Percentiles rank a stretch among this genome's conserved stretches.
phyloP scores from a whole-genome alignment of 2,797 vertebrate species.

The Amblyopsis hoosieri region DNA sequence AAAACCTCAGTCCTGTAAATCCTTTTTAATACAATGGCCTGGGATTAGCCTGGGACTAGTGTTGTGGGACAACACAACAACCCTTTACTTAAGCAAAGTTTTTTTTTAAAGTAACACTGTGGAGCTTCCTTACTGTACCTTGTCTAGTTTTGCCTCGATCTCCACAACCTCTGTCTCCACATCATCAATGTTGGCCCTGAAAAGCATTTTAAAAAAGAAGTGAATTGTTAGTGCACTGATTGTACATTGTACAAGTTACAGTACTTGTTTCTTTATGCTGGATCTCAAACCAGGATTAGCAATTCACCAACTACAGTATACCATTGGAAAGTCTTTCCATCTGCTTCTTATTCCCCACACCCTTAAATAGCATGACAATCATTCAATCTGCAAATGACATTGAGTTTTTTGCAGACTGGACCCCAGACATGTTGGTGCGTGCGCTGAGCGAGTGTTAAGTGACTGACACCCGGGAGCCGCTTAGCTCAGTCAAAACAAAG shows the following conservation, averaged over 20 bases:
- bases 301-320: neutral
- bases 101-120: neutral
- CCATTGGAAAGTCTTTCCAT: slow-evolving; percentile 18
- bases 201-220: slow-evolving; percentile 34
- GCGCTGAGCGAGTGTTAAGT: slow-evolving; percentile 20
- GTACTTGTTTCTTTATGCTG: neutral
- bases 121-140: slow-evolving; percentile 76
- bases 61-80: neutral
- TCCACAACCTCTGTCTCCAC: slow-evolving; percentile 96
- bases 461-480: slow-evolving; percentile 45
- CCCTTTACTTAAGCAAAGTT: too few relatives aligned
- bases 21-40: slow-evolving; percentile 1
- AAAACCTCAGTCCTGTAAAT: neutral
- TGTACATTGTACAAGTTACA: neutral
- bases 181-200: slow-evolving; percentile 93
- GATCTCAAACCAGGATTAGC: neutral
- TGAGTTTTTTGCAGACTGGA: slow-evolving; percentile 10
- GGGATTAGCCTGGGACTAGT: slow-evolving; percentile 1
- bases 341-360: slow-evolving; percentile 37
- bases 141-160: slow-evolving; percentile 93
- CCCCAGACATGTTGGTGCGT: slow-evolving; percentile 27
- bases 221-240: slow-evolving; percentile 12
- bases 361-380: slow-evolving; percentile 27
- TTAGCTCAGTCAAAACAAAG: slow-evolving; percentile 50
- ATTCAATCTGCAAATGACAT: slow-evolving; percentile 34